Evolutionary conservation across 2,888 invertebrate genomes (phyloP).

Genomic region (Acanthoscelides obtectus): DNA sequence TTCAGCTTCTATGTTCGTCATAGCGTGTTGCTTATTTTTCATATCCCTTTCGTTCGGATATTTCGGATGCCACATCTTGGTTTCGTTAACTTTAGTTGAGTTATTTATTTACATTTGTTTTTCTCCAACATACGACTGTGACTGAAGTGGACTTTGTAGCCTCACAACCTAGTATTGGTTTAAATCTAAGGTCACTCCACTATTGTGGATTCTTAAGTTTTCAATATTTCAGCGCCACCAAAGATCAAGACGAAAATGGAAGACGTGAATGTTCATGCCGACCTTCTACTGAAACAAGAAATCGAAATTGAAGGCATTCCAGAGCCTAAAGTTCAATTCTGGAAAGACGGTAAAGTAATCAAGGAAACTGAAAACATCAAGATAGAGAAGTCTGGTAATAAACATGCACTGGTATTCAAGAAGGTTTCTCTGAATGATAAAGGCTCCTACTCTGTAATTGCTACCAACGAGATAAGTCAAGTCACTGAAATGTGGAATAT

Average conservation of each 20-base stretch:
- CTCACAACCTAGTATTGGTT: no score
- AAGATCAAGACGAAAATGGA: conserved; percentile 77
- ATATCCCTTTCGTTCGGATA: no score
- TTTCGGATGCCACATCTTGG: no score
- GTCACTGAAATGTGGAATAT: conserved; percentile 89
- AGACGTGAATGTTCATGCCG: conserved; percentile 67
- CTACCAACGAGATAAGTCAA: conserved; percentile 82
- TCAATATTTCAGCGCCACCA: conserved; percentile 60
- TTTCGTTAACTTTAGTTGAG: no score
- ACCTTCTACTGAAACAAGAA: conserved; percentile 70
- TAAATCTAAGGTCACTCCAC: no score
- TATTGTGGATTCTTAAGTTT: background rate
- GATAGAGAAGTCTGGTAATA: conserved; percentile 67
- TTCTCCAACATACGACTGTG: no score
- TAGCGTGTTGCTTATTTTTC: no score
- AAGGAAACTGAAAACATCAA: conserved; percentile 66
- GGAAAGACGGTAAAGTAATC: conserved; percentile 81
- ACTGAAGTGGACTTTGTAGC: no score
- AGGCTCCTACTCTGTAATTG: conserved; percentile 84
- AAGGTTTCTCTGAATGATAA: conserved; percentile 71
- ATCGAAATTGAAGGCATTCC: conserved; percentile 83
- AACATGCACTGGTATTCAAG: conserved; percentile 66
- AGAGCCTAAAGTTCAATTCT: conserved; percentile 75
- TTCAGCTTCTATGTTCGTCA: no score
- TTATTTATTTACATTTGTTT: no score